A percentile compares a stretch with the other conserved stretches of the same genome.
These are phyloP conservation scores for Rhinichthys klamathensis DNA, from an alignment of 2,113 vertebrate genomes.

Conservation along the genomic window DNA sequence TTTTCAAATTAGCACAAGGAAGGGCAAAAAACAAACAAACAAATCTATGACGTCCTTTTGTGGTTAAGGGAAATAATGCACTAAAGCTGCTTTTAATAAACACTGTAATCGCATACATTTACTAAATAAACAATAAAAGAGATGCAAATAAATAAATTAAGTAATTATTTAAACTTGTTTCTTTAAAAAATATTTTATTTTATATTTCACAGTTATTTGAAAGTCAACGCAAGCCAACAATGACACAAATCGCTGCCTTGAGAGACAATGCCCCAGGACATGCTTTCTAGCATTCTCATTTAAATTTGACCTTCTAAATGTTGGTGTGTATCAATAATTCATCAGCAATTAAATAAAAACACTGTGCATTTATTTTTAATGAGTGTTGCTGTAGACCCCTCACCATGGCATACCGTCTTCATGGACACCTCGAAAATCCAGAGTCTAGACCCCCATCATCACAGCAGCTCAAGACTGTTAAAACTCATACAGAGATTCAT, in stretches of 20 bases:
- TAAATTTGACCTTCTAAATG: slow-evolving; percentile 51
- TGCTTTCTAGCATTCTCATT: slow-evolving; percentile 29
- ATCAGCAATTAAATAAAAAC: slow-evolving; percentile 79
- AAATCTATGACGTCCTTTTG: neutral
- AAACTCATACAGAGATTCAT: neutral
- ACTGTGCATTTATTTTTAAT: slow-evolving; percentile 78
- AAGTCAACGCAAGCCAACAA: neutral
- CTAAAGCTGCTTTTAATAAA: neutral
- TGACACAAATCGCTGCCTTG: neutral
- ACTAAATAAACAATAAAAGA: neutral
- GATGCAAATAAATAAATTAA: neutral
- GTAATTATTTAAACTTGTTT: too few relatives aligned
- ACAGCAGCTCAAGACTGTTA: neutral
- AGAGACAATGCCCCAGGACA: slow-evolving; percentile 3
- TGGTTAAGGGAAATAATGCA: neutral
- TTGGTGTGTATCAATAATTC: slow-evolving; percentile 72
- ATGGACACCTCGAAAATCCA: neutral
- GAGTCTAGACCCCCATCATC: neutral
- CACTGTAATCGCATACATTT: neutral
- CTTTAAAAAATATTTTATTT: too few relatives aligned
- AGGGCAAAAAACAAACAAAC: neutral
- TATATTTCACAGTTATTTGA: neutral
- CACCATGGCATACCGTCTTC: neutral
- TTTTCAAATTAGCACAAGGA: slow-evolving; percentile 26
- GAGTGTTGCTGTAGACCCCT: slow-evolving; percentile 60